Conservation (phyloP, 2,113 vertebrate species). For the Campylomormyrus numenius region DNA sequence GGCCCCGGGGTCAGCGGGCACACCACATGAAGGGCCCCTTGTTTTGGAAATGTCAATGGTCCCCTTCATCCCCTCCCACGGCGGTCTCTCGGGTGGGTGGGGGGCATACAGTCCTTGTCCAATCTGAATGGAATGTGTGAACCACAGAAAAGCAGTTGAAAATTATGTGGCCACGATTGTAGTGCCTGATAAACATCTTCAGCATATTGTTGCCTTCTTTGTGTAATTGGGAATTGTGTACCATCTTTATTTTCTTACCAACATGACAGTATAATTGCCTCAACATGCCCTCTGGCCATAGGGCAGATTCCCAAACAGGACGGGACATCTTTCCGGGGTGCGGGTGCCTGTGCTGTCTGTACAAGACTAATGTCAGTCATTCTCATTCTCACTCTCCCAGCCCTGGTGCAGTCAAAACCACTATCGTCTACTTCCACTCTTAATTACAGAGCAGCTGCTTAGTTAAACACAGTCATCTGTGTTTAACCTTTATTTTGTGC, state of each 20-base stretch:
- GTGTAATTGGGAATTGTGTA: neutral
- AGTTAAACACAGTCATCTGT: neutral
- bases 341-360: neutral
- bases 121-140: conserved; percentile 7
- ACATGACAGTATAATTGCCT: neutral
- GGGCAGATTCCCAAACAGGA: neutral
- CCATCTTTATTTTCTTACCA: neutral
- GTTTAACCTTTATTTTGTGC: neutral
- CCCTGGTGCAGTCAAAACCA: neutral
- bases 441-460: neutral
- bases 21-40: neutral
- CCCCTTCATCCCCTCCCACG: neutral
- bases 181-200: neutral
- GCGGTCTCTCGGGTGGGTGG: neutral
- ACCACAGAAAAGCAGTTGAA: neutral
- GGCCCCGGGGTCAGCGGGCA: neutral
- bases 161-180: neutral
- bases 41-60: conserved; percentile 3
- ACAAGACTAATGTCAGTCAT: neutral
- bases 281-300: neutral
- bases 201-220: neutral
- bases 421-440: neutral
- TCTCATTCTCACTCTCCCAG: neutral
- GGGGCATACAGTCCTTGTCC: neutral
- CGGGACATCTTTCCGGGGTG: neutral